Evolutionary conservation across 2,113 vertebrate species (phyloP), one percentile per base, ranked within the genome.

Genomic region (Takifugu bimaculatus): DNA sequence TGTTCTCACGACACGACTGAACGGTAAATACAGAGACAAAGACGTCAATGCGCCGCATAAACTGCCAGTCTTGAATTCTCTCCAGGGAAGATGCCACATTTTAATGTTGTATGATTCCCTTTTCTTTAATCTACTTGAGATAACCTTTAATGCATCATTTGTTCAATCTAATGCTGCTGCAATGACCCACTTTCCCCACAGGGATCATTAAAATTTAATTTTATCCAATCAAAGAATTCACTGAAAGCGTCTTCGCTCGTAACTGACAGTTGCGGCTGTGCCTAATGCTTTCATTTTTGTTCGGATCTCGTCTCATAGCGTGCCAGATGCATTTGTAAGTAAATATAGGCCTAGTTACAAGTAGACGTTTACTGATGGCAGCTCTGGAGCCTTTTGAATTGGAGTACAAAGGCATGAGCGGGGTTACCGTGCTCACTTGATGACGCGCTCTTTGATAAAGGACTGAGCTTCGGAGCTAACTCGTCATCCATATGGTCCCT

Each of bases 181-280:
- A 72, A 60, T 81, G 71, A 76, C 77, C 82, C 68, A 77, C 62
- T 77, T 83, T 63, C 54, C 74, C 62, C 64, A 51, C 49, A 39
- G 54, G 56, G 51, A 75, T 77, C 68, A 79, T 82, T 82, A 71
- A 78, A 81, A 62, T 79, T 58, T 74, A 32, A 82, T 79, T 66
- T 73, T 39, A 69, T 75, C 56, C 72, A 55, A 79, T 80, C 66
- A 77, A 79, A 82, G 75, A 79, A 65, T 65, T 62, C 12, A 12
- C 45, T 35, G 50, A 70, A 67, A 65, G 65, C 57, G 13, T 60
- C 48, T 63, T 65, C 44, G 56, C 68, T 74, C 75, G 77, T 70
- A 64, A 67, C 54, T 35, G 42, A 28, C 29, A 53, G 48, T 58
- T 56, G 65, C 54, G 43, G 63, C 54, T 32, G 51, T 72, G 65